Evolutionary conservation across 2,797 vertebrate species (phyloP).

Genomic region (Fratercula arctica): DNA sequence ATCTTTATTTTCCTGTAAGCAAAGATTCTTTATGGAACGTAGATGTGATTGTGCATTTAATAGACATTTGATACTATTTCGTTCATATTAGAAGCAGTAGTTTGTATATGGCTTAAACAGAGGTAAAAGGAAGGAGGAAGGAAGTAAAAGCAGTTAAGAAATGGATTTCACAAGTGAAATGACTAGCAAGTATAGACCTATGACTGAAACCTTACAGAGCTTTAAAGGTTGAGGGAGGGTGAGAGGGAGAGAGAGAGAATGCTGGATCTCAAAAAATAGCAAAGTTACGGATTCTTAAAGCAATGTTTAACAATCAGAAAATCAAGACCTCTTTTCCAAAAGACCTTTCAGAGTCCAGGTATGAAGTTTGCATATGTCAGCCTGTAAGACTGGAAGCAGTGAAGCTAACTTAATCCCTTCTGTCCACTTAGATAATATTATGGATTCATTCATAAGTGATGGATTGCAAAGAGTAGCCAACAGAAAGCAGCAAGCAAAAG

Average conservation of each 20-base stretch:
- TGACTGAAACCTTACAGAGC: background rate
- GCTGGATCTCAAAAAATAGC: background rate
- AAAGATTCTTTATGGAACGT: background rate
- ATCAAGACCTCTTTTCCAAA: background rate
- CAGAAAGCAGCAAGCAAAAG: background rate
- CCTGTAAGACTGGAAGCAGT: background rate
- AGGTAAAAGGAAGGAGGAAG: background rate
- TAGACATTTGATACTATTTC: background rate
- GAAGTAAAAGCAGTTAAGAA: background rate
- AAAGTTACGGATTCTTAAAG: background rate
- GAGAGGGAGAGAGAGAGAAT: background rate
- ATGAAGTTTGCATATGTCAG: background rate
- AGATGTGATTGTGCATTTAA: background rate
- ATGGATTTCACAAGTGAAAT: background rate
- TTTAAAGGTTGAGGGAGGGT: background rate
- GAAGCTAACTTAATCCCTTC: background rate
- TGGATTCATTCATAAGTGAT: background rate
- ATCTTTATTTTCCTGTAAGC: background rate
- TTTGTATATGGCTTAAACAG: background rate
- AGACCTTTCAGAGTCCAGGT: background rate
- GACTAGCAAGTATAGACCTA: background rate
- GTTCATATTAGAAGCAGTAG: background rate
- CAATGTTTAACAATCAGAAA: background rate
- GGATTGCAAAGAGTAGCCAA: background rate
- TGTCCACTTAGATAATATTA: conserved; percentile 4